Base-by-base conservation (phyloP, 2,113 vertebrate species). In the Oryzias celebensis region DNA sequence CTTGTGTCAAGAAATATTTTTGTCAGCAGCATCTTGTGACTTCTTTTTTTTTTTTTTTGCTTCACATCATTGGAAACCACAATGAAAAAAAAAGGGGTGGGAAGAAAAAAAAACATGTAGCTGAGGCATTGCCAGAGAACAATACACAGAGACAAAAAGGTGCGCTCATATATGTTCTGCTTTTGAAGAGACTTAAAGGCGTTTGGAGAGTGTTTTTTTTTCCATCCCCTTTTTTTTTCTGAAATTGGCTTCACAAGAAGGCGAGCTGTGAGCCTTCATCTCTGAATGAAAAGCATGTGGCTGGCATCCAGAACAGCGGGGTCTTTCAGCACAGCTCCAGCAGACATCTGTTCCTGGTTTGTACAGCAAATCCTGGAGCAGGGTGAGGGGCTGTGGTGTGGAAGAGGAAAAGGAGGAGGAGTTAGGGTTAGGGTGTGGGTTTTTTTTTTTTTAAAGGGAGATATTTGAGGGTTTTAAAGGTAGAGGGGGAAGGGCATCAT, bases 231-330 rank as follows among this genome's bases (percentile, higher is more conserved):
- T 52, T 56, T 45, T 62, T 58, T 72, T 77, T 65, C 78, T 85
- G 36, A 82, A 88, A 81, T 86, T 88, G 89, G 89, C 89, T 92
- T 85, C 86, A 92, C 88, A 90, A 90, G 90, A 91, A 91, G 88
- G 88, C 69, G 78, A 89, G 81, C 87, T 89, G 78, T 85, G 89
- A 90, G 88, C 90, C 92, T 92, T 92, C 88, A 92, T 93, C 91
- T 93, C 88, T 92, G 88, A 93, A 92, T 92, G 91, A 91, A 88
- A 92, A 91, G 89, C 91, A 91, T 92, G 91, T 93, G 92, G 92
- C 90, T 87, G 87, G 68, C 73, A 83, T 92, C 92, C 92, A 93
- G 91, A 92, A 93, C 92, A 93, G 92, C 91, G 87, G 90, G 90
- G 89, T 90, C 91, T 93, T 93, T 93, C 92, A 93, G 88, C 86